Evolutionary conservation across 2,797 vertebrate genomes (phyloP).

Genomic region (Avahi laniger): DNA sequence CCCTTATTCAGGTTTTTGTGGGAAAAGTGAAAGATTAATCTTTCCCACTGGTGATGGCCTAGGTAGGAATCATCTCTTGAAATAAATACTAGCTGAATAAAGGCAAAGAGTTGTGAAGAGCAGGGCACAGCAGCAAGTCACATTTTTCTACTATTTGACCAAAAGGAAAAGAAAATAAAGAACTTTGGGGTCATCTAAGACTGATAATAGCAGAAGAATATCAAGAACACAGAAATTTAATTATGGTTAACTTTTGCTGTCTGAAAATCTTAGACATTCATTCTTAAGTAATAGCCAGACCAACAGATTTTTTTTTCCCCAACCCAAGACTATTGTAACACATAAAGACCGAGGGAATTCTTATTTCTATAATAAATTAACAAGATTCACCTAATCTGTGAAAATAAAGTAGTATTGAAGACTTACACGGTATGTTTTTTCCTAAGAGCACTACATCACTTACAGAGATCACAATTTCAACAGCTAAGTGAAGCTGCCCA

Average conservation of each 20-base stretch:
- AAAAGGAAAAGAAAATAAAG: conserved; percentile 67
- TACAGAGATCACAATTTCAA: not conserved
- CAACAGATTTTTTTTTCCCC: not conserved
- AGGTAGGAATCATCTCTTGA: not conserved
- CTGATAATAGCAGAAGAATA: conserved; percentile 38
- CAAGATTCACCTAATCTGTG: conserved; percentile 40
- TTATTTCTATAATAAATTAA: conserved; percentile 58
- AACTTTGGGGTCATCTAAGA: conserved; percentile 6
- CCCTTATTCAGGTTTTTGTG: not conserved
- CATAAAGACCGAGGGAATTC: conserved; percentile 8
- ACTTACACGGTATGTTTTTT: conserved; percentile 55
- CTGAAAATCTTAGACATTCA: conserved; percentile 50
- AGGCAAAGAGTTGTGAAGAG: conserved; percentile 27
- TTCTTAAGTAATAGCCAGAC: conserved; percentile 43
- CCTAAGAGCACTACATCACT: not conserved
- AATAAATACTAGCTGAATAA: conserved; percentile 30
- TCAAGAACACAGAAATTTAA: conserved; percentile 53
- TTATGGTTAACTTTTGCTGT: not conserved
- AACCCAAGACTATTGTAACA: conserved; percentile 38
- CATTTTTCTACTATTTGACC: conserved; percentile 60
- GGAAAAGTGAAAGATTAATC: conserved; percentile 11
- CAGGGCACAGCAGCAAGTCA: not conserved
- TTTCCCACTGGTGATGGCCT: not conserved
- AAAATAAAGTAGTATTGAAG: conserved; percentile 62
- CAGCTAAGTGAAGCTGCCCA: not conserved